Percentiles rank a stretch among this genome's conserved stretches.
phyloP scores from a whole-genome alignment of 2,888 invertebrate species.

The Branchinecta sandiegonensis region DNA sequence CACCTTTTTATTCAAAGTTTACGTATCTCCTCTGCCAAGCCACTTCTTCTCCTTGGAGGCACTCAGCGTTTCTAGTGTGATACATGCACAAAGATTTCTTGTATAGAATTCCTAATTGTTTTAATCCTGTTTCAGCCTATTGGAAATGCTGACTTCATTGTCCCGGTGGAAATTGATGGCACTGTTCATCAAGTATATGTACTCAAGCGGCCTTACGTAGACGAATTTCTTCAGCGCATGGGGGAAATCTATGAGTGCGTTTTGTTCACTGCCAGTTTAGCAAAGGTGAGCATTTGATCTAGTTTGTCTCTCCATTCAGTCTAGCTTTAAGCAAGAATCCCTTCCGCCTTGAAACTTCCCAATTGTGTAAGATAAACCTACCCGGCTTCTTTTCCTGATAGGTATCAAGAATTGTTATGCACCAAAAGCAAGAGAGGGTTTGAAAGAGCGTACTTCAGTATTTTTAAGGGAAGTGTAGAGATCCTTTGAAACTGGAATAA shows the following conservation, averaged over 20 bases:
- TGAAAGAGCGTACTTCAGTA: no score
- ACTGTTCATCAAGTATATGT: constrained; percentile 96
- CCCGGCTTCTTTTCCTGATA: no score
- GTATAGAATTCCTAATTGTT: constrained; percentile 20
- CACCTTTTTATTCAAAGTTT: no score
- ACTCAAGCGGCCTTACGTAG: constrained; percentile 95
- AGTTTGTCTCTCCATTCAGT: constrained; percentile 15
- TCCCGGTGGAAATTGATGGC: constrained; percentile 99
- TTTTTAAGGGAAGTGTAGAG: no score
- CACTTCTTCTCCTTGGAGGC: no score
- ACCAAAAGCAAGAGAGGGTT: no score
- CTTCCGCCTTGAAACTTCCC: not conserved
- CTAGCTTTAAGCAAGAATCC: not conserved
- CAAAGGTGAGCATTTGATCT: constrained; percentile 48
- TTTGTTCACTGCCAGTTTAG: constrained; percentile 95
- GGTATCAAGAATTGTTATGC: no score
- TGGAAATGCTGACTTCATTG: constrained; percentile 98
- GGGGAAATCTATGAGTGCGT: constrained; percentile 98
- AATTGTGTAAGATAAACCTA: not conserved
- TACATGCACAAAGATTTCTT: constrained; percentile 18
- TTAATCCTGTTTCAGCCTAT: constrained; percentile 59
- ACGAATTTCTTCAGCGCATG: constrained; percentile 94
- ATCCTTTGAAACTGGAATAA: no score
- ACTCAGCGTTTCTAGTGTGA: not conserved
- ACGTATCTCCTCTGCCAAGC: no score